A percentile compares a stretch with the other conserved stretches of the same genome.
Conservation (phyloP, 2,888 invertebrate species). For the Acleris sparsana region DNA sequence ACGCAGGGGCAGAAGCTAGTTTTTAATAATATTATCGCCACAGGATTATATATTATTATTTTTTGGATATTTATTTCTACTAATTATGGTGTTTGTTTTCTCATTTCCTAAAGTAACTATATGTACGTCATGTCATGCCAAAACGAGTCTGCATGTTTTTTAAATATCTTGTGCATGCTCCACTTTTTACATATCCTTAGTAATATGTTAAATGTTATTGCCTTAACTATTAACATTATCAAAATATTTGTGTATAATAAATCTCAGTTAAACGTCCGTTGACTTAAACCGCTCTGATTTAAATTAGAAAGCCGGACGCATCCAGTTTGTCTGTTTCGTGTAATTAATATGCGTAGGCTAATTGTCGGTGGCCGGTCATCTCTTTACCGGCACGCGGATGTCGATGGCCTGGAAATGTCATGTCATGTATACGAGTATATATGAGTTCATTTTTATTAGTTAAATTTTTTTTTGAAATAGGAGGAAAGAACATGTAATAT, state of each 20-base stretch:
- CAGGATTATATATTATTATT: too few species aligned
- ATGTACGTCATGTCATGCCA: too few species aligned
- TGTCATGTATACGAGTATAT: too few species aligned
- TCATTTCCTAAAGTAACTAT: too few species aligned
- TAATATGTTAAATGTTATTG: slow-evolving; percentile 9
- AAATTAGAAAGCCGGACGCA: slow-evolving; percentile 74
- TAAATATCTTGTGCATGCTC: too few species aligned
- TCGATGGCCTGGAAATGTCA: slow-evolving; percentile 32
- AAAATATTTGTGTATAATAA: slow-evolving; percentile 26
- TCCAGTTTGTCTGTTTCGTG: slow-evolving; percentile 61
- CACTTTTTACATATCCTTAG: background rate
- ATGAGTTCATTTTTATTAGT: too few species aligned
- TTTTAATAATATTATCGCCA: too few species aligned
- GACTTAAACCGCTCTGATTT: slow-evolving; percentile 63
- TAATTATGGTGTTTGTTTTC: too few species aligned
- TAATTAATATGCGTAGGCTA: slow-evolving; percentile 78
- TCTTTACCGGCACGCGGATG: slow-evolving; percentile 52
- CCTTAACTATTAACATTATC: slow-evolving; percentile 31
- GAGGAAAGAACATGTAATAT: too few species aligned
- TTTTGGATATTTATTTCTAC: too few species aligned
- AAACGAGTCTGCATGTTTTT: too few species aligned
- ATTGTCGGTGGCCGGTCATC: slow-evolving; percentile 71
- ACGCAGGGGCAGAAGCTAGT: too few species aligned
- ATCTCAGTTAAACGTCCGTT: slow-evolving; percentile 44
- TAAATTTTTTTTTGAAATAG: background rate